Base-by-base conservation (phyloP, 1,140 invertebrate genomes). In the Drosophila parabipectinata region DNA sequence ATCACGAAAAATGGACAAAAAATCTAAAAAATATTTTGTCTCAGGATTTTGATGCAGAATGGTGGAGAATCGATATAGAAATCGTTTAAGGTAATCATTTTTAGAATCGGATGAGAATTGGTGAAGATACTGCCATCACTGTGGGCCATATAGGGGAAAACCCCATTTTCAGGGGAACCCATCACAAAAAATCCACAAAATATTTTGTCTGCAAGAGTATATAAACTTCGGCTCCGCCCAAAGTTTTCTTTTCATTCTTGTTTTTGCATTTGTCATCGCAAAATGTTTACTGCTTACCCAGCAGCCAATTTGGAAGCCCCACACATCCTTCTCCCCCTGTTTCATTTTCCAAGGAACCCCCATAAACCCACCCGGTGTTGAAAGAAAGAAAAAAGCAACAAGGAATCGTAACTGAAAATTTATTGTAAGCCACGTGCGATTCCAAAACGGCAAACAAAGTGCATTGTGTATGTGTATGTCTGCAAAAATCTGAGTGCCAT, bases 201-300 rank as follows among this genome's bases (percentile, higher is more conserved):
- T 18, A 18, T 18, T 18, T 18, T 18, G 15, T 18, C 15, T 21
- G 21, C 21, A 21, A 21, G 21, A 1, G 21, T 21, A 21, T 21
- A 3, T 3, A 2, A 21, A 21, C 21, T 21, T 21, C 21, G 21
- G 21, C 21, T 21, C 21, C 21, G 21, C 21, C 21, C 21, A 3
- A 21, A 21, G 21, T 21, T 21, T 3, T 0, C 21, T 21, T 21
- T 21, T 1, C 21, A 3, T 21, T 3, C 21, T 21, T 21, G 74
- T 74, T 82, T 63, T 74, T 82, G 69, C 79, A 73, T 78, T 82
- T 82, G 79, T 82, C 79, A 82, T 82, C 74, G 79, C 50, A 78
- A 77, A 83, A 82, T 78, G 63, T 82, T 78, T 74, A 52, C 67
- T 80, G 77, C 77, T 61, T 72, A 80, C 64, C 50, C 72, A 71